phyloP scores from a whole-genome alignment of 2,888 invertebrate genomes.

The Lissocephala sabroskyi region DNA sequence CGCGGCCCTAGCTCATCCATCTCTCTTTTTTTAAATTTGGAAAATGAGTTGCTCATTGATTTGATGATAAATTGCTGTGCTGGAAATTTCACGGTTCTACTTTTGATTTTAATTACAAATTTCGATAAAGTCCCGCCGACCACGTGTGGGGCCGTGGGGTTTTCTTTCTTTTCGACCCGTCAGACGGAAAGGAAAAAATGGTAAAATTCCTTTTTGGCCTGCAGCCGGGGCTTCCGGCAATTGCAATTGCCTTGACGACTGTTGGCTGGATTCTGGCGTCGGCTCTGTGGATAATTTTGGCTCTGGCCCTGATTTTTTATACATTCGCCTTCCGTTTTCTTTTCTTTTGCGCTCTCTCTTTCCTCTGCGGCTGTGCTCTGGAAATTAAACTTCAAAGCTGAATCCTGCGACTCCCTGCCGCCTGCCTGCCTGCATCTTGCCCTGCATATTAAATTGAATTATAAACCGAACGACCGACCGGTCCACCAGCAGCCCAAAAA shows the following conservation, averaged over 20 bases:
- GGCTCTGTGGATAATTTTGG: constrained; percentile 34
- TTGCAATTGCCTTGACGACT: constrained; percentile 10
- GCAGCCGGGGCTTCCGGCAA: constrained; percentile 28
- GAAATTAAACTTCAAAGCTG: background rate
- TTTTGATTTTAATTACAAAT: constrained; percentile 1
- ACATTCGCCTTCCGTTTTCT: constrained; percentile 4
- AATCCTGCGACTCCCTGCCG: background rate
- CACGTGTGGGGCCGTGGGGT: too few relatives aligned
- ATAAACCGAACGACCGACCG: background rate
- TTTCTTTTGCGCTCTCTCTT: constrained; percentile 14
- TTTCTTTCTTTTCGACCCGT: too few relatives aligned
- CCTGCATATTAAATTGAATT: constrained; percentile 30
- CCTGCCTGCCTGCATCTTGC: background rate
- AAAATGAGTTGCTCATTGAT: constrained; percentile 35
- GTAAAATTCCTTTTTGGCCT: constrained; percentile 38
- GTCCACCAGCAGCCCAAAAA: too few relatives aligned
- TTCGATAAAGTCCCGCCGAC: too few relatives aligned
- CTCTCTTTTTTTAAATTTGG: too few relatives aligned
- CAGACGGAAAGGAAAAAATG: too few relatives aligned
- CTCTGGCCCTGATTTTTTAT: background rate
- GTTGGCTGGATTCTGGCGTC: constrained; percentile 13
- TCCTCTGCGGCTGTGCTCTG: background rate
- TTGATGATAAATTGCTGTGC: constrained; percentile 51
- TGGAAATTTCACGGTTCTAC: constrained; percentile 1
- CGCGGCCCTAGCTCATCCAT: background rate